phyloP scores from a whole-genome alignment of 2,888 invertebrate genomes.

The Choreutis nemorana region DNA sequence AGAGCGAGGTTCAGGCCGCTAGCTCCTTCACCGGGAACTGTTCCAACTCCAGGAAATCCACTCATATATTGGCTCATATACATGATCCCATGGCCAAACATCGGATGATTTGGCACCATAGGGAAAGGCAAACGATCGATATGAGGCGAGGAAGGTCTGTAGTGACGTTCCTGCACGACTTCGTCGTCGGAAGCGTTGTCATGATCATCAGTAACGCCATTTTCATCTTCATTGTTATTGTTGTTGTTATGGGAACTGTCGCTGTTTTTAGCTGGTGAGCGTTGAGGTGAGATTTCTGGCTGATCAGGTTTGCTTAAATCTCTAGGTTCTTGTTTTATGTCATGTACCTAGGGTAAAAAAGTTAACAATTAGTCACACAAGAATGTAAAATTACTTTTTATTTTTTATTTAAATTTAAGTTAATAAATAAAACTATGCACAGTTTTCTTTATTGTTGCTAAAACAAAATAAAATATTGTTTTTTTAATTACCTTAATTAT shows the following conservation, averaged over 20 bases:
- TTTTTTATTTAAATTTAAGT: background rate
- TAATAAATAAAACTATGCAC: background rate
- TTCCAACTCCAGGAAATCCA: conserved; percentile 59
- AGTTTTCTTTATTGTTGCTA: background rate
- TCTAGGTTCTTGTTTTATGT: conserved; percentile 63
- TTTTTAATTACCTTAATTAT: conserved; percentile 48
- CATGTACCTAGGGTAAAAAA: conserved; percentile 44
- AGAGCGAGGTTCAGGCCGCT: conserved; percentile 71
- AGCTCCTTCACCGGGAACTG: conserved; percentile 65
- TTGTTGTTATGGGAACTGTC: conserved; percentile 58
- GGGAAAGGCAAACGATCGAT: conserved; percentile 72
- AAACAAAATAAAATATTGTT: background rate
- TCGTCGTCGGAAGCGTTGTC: conserved; percentile 63
- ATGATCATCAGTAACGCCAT: conserved; percentile 54
- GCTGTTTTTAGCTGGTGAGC: conserved; percentile 65
- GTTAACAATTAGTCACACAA: conserved; percentile 2
- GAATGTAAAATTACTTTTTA: background rate
- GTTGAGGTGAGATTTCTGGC: conserved; percentile 49
- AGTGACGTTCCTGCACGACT: conserved; percentile 46
- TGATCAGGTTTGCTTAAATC: conserved; percentile 50
- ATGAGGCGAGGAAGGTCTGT: conserved; percentile 44
- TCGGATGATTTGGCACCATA: conserved; percentile 81
- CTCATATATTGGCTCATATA: conserved; percentile 89
- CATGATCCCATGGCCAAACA: conserved; percentile 91
- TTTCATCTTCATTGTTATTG: conserved; percentile 54